Conservation (phyloP, 2,797 vertebrate species). For the Fundulus diaphanus region DNA sequence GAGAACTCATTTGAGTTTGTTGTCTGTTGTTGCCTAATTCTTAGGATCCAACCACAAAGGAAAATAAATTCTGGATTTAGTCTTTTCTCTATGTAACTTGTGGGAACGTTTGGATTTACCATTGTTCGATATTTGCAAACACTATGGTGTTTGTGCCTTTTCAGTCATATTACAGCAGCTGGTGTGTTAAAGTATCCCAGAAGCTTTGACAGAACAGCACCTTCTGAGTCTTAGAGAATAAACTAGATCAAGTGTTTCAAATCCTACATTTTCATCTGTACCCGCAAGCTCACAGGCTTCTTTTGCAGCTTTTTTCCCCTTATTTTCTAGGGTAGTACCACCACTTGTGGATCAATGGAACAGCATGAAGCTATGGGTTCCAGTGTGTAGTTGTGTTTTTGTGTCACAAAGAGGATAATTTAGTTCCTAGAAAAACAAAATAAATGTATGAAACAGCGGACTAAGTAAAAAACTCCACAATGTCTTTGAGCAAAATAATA, state of each 20-base stretch:
- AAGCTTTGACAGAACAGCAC: background rate
- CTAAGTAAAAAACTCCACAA: background rate
- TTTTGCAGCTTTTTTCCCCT: slow-evolving; percentile 3
- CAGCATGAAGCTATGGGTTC: background rate
- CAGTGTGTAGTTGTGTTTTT: background rate
- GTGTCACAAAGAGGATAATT: background rate
- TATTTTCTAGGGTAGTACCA: slow-evolving; percentile 1
- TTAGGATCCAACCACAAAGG: background rate
- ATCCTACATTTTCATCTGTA: background rate
- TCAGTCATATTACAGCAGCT: background rate
- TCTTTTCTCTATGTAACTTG: background rate
- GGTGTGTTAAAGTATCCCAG: background rate
- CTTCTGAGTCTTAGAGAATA: background rate
- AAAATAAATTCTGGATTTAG: background rate
- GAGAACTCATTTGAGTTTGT: background rate
- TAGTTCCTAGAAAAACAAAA: background rate
- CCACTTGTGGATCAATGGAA: slow-evolving; percentile 17
- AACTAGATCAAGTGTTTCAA: slow-evolving; percentile 3
- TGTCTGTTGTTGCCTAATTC: background rate
- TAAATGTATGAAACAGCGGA: background rate
- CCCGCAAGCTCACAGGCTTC: background rate
- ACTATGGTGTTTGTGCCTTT: no score
- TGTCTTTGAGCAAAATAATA: background rate
- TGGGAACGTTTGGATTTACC: background rate
- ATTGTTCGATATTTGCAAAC: background rate